phyloP scores from a whole-genome alignment of 2,888 invertebrate genomes.

The Pyrrhosoma nymphula region DNA sequence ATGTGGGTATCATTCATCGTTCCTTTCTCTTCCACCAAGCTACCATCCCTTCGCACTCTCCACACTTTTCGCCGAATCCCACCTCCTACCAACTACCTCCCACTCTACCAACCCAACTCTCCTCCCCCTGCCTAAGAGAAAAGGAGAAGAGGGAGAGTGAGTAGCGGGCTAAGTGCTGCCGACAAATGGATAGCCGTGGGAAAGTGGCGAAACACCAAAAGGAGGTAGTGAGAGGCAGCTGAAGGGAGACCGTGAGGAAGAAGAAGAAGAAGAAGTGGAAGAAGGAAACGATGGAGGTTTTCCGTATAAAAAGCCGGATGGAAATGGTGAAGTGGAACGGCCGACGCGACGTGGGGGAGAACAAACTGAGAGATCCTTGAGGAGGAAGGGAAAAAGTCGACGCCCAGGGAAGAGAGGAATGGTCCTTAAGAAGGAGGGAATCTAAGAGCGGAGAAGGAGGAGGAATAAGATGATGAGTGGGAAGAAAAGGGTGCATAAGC shows the following conservation, averaged over 20 bases:
- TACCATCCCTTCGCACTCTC: background rate
- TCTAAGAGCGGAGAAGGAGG: background rate
- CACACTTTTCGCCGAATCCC: background rate
- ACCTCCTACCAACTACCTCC: background rate
- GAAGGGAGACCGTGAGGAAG: background rate
- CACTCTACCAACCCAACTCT: too few relatives aligned
- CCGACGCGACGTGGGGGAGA: too few relatives aligned
- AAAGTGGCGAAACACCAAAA: background rate
- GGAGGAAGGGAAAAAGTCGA: too few relatives aligned
- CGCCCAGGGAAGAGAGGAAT: background rate
- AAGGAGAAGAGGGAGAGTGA: background rate
- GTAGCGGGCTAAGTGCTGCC: background rate
- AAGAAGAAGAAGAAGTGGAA: background rate
- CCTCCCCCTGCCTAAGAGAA: too few relatives aligned
- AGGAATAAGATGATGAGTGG: background rate
- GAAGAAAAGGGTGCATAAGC: background rate
- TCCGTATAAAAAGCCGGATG: background rate
- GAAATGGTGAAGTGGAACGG: background rate
- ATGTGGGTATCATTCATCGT: background rate
- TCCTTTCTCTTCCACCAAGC: background rate
- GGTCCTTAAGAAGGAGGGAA: background rate
- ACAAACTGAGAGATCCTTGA: too few relatives aligned
- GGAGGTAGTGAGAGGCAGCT: background rate
- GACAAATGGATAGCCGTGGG: slow-evolving; percentile 29
- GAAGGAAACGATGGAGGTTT: background rate